Conservation (phyloP, 2,888 invertebrate species). For the Biston betularia region DNA sequence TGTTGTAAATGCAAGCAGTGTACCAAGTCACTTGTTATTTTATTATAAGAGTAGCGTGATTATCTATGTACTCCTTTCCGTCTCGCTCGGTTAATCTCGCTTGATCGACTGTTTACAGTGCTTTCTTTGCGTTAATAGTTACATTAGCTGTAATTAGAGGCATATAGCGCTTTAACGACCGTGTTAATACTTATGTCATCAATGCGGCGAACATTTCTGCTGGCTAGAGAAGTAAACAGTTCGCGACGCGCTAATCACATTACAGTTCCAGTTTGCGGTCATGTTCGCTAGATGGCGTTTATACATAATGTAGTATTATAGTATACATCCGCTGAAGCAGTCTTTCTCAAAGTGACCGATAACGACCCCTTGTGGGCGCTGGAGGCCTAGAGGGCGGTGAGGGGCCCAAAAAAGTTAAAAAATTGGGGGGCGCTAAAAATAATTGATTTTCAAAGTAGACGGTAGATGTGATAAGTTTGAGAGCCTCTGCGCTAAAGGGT, state of each 20-base stretch:
- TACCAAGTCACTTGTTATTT: neutral
- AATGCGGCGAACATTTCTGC: constrained; percentile 2
- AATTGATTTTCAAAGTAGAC: too few species aligned
- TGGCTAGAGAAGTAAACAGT: neutral
- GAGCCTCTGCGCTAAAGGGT: too few species aligned
- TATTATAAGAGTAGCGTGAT: neutral
- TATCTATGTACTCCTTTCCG: constrained; percentile 22
- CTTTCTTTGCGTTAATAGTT: constrained; percentile 30
- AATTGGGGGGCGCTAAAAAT: too few species aligned
- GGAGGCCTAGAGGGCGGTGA: too few species aligned
- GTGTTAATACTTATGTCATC: constrained; percentile 19
- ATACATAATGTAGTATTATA: neutral
- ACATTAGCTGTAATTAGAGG: constrained; percentile 22
- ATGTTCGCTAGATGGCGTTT: neutral
- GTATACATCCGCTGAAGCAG: too few species aligned
- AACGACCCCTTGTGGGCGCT: too few species aligned
- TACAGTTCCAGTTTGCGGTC: too few species aligned
- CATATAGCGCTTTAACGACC: constrained; percentile 15
- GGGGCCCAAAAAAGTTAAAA: too few species aligned
- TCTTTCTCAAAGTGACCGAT: too few species aligned
- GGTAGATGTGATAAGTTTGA: too few species aligned
- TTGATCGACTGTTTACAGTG: constrained; percentile 32
- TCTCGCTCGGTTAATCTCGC: constrained; percentile 37
- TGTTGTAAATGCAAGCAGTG: constrained; percentile 38
- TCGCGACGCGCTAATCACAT: neutral